Evolutionary conservation across 1,140 invertebrate species (phyloP).

Genomic region (Chironomus tepperi): DNA sequence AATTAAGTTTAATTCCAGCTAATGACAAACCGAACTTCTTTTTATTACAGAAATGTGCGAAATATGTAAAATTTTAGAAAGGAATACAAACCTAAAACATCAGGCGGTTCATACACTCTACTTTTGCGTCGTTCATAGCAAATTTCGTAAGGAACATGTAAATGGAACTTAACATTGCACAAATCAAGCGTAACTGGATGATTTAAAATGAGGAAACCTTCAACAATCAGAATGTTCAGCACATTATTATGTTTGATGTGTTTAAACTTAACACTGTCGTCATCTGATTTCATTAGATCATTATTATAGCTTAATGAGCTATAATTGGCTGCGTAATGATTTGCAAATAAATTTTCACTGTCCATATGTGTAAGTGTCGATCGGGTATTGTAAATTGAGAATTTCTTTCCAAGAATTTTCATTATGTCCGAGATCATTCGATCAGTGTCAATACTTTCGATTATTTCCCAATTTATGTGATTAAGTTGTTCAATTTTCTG

Average conservation of each 20-base stretch:
- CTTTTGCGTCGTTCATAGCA: constrained; percentile 50
- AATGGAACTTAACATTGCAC: constrained; percentile 63
- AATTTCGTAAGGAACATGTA: constrained; percentile 55
- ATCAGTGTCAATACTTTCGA: constrained; percentile 65
- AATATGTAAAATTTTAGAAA: too few species aligned
- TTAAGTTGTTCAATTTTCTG: constrained; percentile 52
- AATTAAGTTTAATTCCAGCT: too few species aligned
- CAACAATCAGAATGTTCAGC: constrained; percentile 55
- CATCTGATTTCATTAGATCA: neutral
- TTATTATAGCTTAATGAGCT: constrained; percentile 28
- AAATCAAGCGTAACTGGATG: constrained; percentile 52
- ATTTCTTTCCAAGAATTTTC: constrained; percentile 36
- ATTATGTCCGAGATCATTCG: constrained; percentile 53
- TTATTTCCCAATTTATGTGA: constrained; percentile 70
- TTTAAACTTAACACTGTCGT: constrained; percentile 25
- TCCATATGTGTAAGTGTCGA: constrained; percentile 27
- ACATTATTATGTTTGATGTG: constrained; percentile 30
- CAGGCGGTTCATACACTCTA: constrained; percentile 65
- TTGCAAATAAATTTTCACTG: constrained; percentile 31
- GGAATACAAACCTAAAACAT: constrained; percentile 40
- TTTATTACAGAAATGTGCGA: too few species aligned
- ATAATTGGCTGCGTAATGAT: constrained; percentile 29
- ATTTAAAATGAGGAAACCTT: constrained; percentile 69
- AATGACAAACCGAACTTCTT: too few species aligned
- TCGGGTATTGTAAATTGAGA: neutral